Conservation (phyloP, 2,113 vertebrate species). For the Mustela lutreola region DNA sequence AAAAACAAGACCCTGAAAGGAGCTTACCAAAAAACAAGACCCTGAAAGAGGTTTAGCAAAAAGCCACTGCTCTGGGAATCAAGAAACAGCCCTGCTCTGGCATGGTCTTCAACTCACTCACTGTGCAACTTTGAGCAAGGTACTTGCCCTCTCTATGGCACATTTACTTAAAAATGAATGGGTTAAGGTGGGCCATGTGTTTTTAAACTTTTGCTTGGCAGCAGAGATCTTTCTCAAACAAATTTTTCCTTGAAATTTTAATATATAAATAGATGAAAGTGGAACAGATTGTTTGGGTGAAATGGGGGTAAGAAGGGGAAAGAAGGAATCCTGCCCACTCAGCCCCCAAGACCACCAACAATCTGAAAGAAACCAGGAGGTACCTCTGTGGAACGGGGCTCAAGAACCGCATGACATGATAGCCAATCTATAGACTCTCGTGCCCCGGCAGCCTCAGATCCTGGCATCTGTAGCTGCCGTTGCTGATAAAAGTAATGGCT, state of each 20-base stretch:
- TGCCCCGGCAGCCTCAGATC: background rate
- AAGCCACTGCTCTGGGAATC: conserved; percentile 8
- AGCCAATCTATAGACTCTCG: no score
- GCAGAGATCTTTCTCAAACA: background rate
- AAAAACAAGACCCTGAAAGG: background rate
- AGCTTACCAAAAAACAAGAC: background rate
- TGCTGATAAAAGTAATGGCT: background rate
- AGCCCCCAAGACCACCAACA: no score
- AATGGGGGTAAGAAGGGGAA: background rate
- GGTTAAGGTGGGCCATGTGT: background rate
- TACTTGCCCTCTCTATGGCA: background rate
- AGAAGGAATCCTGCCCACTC: background rate
- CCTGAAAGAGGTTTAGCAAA: background rate
- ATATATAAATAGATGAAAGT: background rate
- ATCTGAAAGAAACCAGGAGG: background rate
- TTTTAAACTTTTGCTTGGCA: background rate
- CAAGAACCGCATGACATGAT: background rate
- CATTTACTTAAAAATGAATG: background rate
- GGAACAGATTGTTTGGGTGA: background rate
- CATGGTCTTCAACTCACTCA: background rate
- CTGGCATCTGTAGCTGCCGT: background rate
- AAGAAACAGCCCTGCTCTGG: background rate
- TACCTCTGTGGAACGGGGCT: background rate
- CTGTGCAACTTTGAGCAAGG: background rate
- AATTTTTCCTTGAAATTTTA: conserved; percentile 35